Percentiles rank a stretch among this genome's conserved stretches.
These are phyloP conservation scores for Reinhardtius hippoglossoides DNA, from an alignment of 2,113 vertebrate species.

Conservation along the genomic window DNA sequence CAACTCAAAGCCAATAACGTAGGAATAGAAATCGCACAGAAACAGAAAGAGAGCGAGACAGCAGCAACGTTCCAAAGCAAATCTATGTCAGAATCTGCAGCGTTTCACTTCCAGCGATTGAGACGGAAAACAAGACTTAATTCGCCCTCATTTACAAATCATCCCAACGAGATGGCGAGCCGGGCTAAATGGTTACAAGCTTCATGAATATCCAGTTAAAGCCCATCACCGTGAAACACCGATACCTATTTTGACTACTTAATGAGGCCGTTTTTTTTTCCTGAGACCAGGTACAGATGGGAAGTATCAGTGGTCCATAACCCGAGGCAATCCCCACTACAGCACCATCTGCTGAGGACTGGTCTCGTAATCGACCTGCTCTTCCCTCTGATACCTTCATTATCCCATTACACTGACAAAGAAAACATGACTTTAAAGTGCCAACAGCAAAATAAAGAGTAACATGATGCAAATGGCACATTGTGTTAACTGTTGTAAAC, in stretches of 20 bases:
- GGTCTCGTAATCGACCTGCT: conserved; percentile 32
- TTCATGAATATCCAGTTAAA: conserved; percentile 34
- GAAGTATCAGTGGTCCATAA: conserved; percentile 57
- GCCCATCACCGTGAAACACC: conserved; percentile 15
- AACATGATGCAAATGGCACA: background rate
- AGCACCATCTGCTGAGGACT: conserved; percentile 65
- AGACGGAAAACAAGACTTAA: background rate
- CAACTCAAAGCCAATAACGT: background rate
- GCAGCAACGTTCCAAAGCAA: background rate
- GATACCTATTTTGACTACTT: conserved; percentile 27
- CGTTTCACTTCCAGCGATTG: background rate
- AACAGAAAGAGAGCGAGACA: background rate
- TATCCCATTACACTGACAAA: conserved; percentile 28
- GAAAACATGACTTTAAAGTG: conserved; percentile 13
- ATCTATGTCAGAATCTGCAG: background rate
- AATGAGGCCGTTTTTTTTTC: conserved; percentile 30
- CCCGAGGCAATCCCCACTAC: conserved; percentile 36
- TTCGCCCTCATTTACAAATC: conserved; percentile 8
- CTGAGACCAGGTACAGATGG: conserved; percentile 53
- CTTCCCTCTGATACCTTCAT: conserved; percentile 30
- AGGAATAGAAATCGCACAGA: background rate
- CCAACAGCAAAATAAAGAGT: background rate
- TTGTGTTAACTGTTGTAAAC: background rate
- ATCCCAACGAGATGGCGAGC: conserved; percentile 2
- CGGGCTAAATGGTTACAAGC: background rate